Evolutionary conservation across 2,888 invertebrate genomes (phyloP), one percentile per base, ranked within the genome.

Genomic region (Xylota sylvarum): DNA sequence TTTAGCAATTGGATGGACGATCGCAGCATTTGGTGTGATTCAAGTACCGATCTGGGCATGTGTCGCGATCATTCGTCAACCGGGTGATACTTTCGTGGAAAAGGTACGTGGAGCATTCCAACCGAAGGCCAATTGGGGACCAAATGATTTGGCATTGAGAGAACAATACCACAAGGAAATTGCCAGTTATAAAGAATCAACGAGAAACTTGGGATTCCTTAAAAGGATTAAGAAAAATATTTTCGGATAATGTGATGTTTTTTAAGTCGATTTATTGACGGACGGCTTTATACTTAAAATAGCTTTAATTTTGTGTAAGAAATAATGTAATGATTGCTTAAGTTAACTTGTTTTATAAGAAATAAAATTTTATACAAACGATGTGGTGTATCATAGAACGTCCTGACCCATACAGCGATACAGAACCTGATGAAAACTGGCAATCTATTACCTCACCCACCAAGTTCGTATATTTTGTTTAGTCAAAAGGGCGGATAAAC

Each of bases 61-160:
- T 27, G 90, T 91, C 0, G 91, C 90, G 1, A 90, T 91, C 19
- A 81, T 91, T 27, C 89, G 91, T 3, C 90, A 92, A 9, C 90
- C 92, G 0, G 92, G 91, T 7, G 65, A 76, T 5, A 89, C 89
- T 10, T 79, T 91, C 52, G 80, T 88, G 7, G 91, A 91, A 62
- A 93, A 93, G 89, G 86, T 94, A 1, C 86, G 89, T 1, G 91
- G 91, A n/a, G 91, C 94, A 0, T 93, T 94, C 73, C 91, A 91
- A 9, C 93, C 94, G 2, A 93, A 91, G 4, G 90, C 92, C n/a
- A 92, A 93, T 43, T 95, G 95, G 95, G 94, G 95, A 14, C 95
- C 95, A 0, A 90, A 90, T 12, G 94, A 94, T 88, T 91, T 93
- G 0, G 89, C 92, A 43, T 90, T 92, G 4, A 92, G 93, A 48